Evolutionary conservation across 2,888 invertebrate genomes (phyloP).

Genomic region (Esperia sulphurella): DNA sequence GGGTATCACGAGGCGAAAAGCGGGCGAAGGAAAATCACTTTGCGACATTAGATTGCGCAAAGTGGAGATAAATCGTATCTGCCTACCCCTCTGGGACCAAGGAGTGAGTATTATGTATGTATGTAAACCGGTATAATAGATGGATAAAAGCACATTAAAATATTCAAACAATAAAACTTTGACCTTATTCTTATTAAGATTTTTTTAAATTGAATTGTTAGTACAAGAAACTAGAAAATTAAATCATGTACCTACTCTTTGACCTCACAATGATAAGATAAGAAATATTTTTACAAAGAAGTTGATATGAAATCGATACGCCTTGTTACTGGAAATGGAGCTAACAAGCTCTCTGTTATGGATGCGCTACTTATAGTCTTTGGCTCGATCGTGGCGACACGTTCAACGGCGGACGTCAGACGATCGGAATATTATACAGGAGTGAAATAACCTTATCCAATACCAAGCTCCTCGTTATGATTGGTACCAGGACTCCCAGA

Average conservation of each 20-base stretch:
- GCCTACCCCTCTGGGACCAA: too few species aligned
- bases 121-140: too few species aligned
- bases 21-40: too few species aligned
- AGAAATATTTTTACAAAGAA: slow-evolving; percentile 8
- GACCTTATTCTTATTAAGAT: too few species aligned
- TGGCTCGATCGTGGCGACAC: slow-evolving; percentile 13
- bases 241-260: slow-evolving; percentile 5
- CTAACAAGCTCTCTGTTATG: slow-evolving; percentile 12
- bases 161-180: too few species aligned
- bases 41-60: too few species aligned
- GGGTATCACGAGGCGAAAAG: too few species aligned
- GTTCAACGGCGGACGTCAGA: slow-evolving; percentile 28
- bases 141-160: too few species aligned
- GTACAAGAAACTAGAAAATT: too few species aligned
- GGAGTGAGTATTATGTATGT: too few species aligned
- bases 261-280: slow-evolving; percentile 10
- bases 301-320: slow-evolving; percentile 12
- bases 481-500: slow-evolving; percentile 27
- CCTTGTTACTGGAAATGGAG: slow-evolving; percentile 9
- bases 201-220: too few species aligned
- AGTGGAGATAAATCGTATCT: too few species aligned
- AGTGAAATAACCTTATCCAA: slow-evolving; percentile 18
- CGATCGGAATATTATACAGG: slow-evolving; percentile 53
- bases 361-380: slow-evolving; percentile 15
- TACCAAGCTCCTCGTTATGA: slow-evolving; percentile 22